Evolutionary conservation across 2,113 vertebrate genomes (phyloP).

Genomic region (Gopherus evgoodei): DNA sequence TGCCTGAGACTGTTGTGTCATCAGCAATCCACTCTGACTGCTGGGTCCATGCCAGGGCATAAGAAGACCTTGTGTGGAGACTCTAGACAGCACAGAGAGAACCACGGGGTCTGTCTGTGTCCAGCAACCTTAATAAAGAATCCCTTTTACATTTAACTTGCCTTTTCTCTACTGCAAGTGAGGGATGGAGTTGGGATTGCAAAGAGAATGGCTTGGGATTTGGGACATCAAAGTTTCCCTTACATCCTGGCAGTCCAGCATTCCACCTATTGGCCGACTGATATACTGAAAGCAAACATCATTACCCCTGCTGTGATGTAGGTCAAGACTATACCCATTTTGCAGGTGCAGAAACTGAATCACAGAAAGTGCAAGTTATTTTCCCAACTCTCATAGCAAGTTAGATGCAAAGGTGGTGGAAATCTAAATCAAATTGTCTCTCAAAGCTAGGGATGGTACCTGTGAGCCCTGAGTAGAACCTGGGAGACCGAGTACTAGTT

Average conservation of each 20-base stretch:
- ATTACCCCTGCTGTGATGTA: neutral
- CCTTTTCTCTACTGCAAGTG: neutral
- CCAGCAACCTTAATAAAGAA: neutral
- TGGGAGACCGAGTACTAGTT: neutral
- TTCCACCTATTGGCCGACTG: neutral
- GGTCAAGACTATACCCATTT: neutral
- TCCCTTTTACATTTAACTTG: neutral
- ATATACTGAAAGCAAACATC: neutral
- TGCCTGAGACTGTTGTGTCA: neutral
- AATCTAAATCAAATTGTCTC: neutral
- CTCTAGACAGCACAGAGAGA: neutral
- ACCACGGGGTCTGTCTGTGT: neutral
- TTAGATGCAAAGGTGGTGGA: neutral
- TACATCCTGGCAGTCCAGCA: neutral
- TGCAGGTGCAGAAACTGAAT: neutral
- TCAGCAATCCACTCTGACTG: rapidly evolving
- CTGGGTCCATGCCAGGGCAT: neutral
- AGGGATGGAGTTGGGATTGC: neutral
- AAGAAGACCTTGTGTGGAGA: neutral
- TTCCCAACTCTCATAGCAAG: neutral
- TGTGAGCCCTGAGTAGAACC: neutral
- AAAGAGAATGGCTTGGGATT: neutral
- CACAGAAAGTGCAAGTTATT: neutral
- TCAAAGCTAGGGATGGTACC: neutral
- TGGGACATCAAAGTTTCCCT: neutral